Evolutionary conservation across 2,797 vertebrate species (phyloP).

Genomic region (Epinephelus awoara): DNA sequence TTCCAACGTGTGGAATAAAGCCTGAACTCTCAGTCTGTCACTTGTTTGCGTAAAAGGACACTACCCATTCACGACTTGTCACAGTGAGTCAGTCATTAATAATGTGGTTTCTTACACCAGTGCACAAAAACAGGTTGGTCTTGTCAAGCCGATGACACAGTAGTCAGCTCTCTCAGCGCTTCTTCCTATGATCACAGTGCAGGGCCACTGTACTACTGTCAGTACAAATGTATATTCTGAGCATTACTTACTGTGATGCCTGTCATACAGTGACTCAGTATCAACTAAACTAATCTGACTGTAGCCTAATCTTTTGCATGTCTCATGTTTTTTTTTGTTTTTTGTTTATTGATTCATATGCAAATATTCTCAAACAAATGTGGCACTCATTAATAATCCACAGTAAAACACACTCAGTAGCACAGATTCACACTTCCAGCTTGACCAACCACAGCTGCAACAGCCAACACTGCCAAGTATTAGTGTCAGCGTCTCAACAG

Average conservation of each 20-base stretch:
- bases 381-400: conserved; percentile 6
- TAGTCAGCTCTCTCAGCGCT: conserved; percentile 35
- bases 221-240: conserved; percentile 3
- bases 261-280: neutral
- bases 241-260: neutral
- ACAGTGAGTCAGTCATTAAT: conserved; percentile 84
- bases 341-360: neutral
- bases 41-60: conserved; percentile 72
- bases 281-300: neutral
- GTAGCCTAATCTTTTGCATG: neutral
- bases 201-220: conserved; percentile 5
- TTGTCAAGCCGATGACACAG: conserved; percentile 79
- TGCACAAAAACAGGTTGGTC: conserved; percentile 87
- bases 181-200: conserved; percentile 43
- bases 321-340: neutral
- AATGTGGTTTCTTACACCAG: conserved; percentile 76
- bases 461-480: conserved; percentile 2
- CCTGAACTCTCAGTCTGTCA: conserved; percentile 63
- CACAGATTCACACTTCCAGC: conserved; percentile 14
- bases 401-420: neutral
- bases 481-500: conserved; percentile 27
- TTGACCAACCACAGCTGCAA: conserved; percentile 11
- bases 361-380: neutral
- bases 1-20: conserved; percentile 57
- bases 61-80: conserved; percentile 74